Evolutionary conservation across 2,797 vertebrate genomes (phyloP).

Genomic region (Tangara arthus): DNA sequence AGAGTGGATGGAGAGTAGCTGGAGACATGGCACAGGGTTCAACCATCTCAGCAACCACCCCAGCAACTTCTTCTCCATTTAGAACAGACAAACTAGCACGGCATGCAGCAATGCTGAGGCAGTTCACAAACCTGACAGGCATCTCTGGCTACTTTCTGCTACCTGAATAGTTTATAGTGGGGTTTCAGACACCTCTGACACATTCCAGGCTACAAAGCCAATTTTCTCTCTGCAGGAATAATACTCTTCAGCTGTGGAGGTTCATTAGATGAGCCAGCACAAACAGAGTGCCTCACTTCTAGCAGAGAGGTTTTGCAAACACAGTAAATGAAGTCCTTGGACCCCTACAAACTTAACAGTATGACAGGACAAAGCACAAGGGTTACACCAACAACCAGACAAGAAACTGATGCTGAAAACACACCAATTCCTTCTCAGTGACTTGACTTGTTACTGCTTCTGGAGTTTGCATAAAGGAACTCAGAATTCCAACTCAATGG

Average conservation of each 20-base stretch:
- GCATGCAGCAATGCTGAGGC: background rate
- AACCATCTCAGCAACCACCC: background rate
- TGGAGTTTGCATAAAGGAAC: background rate
- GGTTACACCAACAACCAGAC: fast-evolving
- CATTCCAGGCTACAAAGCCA: background rate
- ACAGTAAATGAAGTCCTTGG: background rate
- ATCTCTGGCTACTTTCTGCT: background rate
- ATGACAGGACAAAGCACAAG: background rate
- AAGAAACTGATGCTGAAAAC: background rate
- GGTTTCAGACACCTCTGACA: background rate
- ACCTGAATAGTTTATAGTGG: background rate
- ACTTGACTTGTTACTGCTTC: background rate
- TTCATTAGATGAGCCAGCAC: background rate
- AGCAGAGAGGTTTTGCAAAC: background rate
- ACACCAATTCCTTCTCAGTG: background rate
- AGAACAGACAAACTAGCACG: fast-evolving
- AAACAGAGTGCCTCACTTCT: background rate
- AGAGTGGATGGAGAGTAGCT: background rate
- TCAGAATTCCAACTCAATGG: background rate
- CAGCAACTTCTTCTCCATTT: background rate
- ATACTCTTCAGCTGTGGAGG: background rate
- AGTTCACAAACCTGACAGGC: background rate
- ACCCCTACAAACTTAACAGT: no score
- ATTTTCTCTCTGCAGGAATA: background rate
- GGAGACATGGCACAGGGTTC: background rate